Evolutionary conservation across 1,140 invertebrate species (phyloP).

Genomic region (Procambarus clarkii): DNA sequence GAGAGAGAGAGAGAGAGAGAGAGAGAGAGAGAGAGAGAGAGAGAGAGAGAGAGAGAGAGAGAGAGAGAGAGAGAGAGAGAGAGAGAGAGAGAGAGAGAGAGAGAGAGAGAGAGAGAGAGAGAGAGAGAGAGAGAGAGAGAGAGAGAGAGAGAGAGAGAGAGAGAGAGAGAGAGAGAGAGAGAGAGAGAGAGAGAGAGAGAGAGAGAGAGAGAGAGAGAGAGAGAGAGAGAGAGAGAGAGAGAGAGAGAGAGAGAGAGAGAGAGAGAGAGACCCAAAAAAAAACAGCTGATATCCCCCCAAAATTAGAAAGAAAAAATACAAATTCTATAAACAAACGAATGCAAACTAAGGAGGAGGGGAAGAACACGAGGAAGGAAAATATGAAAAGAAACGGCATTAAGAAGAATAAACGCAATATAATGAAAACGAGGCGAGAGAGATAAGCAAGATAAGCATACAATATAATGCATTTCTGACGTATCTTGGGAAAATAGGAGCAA

Average conservation of each 20-base stretch:
- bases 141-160: conserved; percentile 1
- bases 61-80: neutral
- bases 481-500: too few relatives aligned
- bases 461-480: too few relatives aligned
- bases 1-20: too few relatives aligned
- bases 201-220: conserved; percentile 29
- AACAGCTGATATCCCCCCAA: too few relatives aligned
- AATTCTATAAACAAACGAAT: too few relatives aligned
- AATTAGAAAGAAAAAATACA: neutral
- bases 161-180: conserved; percentile 24
- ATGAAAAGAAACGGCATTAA: neutral
- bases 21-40: too few relatives aligned
- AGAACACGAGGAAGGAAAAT: neutral
- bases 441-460: neutral
- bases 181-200: conserved; percentile 24
- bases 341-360: neutral
- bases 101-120: neutral
- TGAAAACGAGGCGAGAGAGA: neutral
- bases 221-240: conserved; percentile 14
- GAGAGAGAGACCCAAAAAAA: neutral
- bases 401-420: neutral
- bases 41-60: too few relatives aligned
- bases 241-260: neutral
- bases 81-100: neutral
- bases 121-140: conserved; percentile 2